Evolutionary conservation across 1,140 invertebrate species (phyloP).

Genomic region (Theocolax elegans): DNA sequence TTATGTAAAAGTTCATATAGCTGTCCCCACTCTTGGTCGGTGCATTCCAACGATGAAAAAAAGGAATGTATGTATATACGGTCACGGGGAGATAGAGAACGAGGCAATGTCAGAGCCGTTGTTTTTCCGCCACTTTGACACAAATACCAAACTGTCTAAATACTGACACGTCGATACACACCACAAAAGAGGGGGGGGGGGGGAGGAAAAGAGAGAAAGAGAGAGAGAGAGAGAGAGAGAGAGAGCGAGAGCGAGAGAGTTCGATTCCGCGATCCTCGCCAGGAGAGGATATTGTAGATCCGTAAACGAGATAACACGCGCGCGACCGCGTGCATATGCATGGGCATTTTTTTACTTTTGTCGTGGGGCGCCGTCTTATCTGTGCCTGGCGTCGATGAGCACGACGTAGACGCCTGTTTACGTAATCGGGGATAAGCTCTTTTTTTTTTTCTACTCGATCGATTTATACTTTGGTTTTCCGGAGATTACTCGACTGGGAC

Average conservation of each 20-base stretch:
- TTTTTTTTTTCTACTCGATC: not conserved
- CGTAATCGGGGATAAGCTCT: not conserved
- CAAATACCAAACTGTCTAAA: constrained; percentile 52
- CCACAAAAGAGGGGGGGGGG: too few species aligned
- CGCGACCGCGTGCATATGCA: not conserved
- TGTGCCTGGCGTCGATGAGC: not conserved
- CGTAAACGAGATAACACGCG: not conserved
- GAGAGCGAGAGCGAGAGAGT: too few species aligned
- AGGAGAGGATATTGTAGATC: constrained; percentile 7
- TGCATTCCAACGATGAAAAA: constrained; percentile 25
- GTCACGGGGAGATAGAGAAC: not conserved
- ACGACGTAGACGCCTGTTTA: not conserved
- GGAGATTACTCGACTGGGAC: not conserved
- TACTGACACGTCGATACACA: constrained; percentile 50
- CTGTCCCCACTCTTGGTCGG: not conserved
- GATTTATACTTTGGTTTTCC: not conserved
- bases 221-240: too few species aligned
- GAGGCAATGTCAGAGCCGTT: constrained; percentile 39
- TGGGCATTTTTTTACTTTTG: not conserved
- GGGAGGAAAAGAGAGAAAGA: too few species aligned
- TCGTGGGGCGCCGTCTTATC: not conserved
- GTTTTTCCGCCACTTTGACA: constrained; percentile 49
- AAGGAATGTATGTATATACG: constrained; percentile 8
- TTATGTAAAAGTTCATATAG: constrained; percentile 20
- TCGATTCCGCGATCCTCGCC: constrained; percentile 9